Base-by-base conservation (phyloP, 2,888 invertebrate genomes). In the Chydorus sphaericus region DNA sequence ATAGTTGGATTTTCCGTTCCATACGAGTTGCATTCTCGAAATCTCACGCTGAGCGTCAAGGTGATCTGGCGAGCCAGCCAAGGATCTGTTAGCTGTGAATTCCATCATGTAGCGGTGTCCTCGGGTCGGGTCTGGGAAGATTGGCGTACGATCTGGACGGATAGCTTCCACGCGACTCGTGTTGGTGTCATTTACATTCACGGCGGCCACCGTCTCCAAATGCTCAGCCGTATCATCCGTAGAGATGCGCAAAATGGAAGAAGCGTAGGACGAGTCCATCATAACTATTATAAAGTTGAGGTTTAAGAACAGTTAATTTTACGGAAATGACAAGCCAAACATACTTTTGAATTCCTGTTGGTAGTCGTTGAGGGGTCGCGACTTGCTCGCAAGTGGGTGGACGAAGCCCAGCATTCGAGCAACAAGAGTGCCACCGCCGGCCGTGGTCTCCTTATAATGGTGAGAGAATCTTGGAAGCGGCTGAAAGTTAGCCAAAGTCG, bases 351-450 rank as follows among this genome's bases (percentile, higher is more conserved):
- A 33, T 20, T 52, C 52, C 57, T 39, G 52, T 58, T 10, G 52
- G 20, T 56, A 31, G 44, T 57, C 59, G 7, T 52, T 56, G n/a
- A 52, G 55, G 2, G 37, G 57, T 30, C 58, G 57, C 6, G 59
- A 50, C 50, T 56, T 56, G 16, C 61, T 65, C 33, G 67, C 66
- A 16, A 88, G 83, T 8, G 89, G 84, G 60, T 88, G 80, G 10
- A 93, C 75, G 71, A 84, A 92, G 0, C 93, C 93, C 16, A 81
- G 70, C 3, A 91, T 71, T 20, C 85, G 74, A 0, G 88, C 87
- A 23, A 81, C 73, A 75, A 82, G 80, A 67, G 84, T 83, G 14
- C 87, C 88, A 4, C 80, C 66, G 58, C 50, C 61, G 4, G 44
- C 44, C 23, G 23, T 23, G 28, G 23, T 28, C 6, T 28, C 26